Conservation (phyloP, 2,888 invertebrate genomes). For the Polymixis lichenea region DNA sequence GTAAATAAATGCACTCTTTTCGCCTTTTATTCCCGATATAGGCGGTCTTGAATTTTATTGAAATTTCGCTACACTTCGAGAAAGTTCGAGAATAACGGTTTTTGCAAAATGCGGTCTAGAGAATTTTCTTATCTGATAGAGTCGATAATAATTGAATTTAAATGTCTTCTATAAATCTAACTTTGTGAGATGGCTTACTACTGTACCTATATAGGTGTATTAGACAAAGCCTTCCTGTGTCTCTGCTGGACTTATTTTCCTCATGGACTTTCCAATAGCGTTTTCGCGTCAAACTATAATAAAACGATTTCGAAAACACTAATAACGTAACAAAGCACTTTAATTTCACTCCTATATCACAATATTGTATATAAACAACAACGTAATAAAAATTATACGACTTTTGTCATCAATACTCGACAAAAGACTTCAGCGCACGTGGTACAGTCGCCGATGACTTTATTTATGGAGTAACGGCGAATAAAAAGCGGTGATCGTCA, state of each 20-base stretch:
- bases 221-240: neutral
- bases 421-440: conserved; percentile 69
- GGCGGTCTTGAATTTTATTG: conserved; percentile 43
- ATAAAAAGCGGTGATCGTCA: conserved; percentile 75
- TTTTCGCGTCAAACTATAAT: neutral
- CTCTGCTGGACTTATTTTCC: neutral
- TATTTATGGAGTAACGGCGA: conserved; percentile 71
- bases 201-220: neutral
- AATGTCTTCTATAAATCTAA: neutral
- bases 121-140: neutral
- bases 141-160: conserved; percentile 11
- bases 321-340: conserved; percentile 1
- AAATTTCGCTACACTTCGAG: conserved; percentile 35
- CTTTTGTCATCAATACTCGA: conserved; percentile 49
- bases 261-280: neutral
- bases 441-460: conserved; percentile 67
- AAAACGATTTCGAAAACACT: neutral
- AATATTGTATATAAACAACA: conserved; percentile 36
- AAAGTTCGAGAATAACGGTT: conserved; percentile 15
- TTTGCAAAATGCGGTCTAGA: neutral
- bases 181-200: neutral
- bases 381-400: conserved; percentile 49
- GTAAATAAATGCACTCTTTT: conserved; percentile 76
- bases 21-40: conserved; percentile 47
- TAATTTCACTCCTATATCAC: conserved; percentile 9